Conservation (phyloP, 2,888 invertebrate species). For the Miltochrista miniata region DNA sequence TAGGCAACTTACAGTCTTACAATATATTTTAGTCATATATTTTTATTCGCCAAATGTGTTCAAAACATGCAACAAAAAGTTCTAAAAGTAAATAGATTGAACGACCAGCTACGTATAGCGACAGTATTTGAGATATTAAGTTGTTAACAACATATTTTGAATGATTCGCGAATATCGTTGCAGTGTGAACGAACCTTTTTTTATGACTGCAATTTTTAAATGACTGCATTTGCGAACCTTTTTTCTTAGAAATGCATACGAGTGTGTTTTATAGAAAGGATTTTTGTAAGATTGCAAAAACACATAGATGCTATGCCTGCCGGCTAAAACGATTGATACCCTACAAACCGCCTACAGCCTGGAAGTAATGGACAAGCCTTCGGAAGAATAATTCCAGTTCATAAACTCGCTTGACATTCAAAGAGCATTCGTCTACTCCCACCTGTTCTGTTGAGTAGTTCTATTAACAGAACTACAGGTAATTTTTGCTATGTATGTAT, state of each 20-base stretch:
- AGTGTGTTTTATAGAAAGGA: slow-evolving; percentile 1
- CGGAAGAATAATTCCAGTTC: too few relatives aligned
- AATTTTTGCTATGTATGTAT: too few relatives aligned
- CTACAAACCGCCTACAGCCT: too few relatives aligned
- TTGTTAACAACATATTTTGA: background rate
- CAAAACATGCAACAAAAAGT: background rate
- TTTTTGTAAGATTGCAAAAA: too few relatives aligned
- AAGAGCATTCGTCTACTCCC: background rate
- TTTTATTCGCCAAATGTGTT: background rate
- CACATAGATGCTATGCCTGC: too few relatives aligned
- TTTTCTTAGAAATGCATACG: slow-evolving; percentile 1
- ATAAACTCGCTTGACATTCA: background rate
- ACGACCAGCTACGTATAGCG: too few relatives aligned
- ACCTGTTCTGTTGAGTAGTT: too few relatives aligned
- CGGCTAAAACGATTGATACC: too few relatives aligned
- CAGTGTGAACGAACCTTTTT: slow-evolving; percentile 8
- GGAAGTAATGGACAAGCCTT: too few relatives aligned
- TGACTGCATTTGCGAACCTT: background rate
- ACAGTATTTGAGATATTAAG: too few relatives aligned
- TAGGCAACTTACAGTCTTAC: slow-evolving; percentile 50
- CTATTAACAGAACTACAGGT: too few relatives aligned
- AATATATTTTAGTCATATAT: slow-evolving; percentile 5
- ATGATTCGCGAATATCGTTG: background rate
- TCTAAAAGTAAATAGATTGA: too few relatives aligned
- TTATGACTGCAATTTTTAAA: slow-evolving; percentile 11